Conservation (phyloP, 2,113 vertebrate species). For the Upupa epops region DNA sequence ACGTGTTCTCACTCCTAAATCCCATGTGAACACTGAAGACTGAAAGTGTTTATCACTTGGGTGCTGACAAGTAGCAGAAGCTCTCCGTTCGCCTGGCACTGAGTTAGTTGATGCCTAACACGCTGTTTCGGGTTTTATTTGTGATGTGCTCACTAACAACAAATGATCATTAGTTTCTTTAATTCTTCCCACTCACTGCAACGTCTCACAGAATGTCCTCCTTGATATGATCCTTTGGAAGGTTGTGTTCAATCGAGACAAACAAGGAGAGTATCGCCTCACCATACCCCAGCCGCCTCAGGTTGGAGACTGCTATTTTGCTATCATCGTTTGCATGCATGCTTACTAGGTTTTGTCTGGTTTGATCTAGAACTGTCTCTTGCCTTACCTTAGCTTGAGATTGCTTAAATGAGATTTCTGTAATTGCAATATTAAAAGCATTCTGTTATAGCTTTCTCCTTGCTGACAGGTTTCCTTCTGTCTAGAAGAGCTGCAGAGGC, state of each 20-base stretch:
- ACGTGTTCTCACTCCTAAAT: not conserved
- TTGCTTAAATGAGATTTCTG: not conserved
- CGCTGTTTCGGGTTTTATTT: constrained; percentile 55
- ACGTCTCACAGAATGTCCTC: constrained; percentile 94
- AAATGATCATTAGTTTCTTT: constrained; percentile 79
- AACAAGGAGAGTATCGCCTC: constrained; percentile 89
- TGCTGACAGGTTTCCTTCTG: not conserved
- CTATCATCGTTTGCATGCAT: constrained; percentile 63
- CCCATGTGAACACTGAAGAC: not conserved
- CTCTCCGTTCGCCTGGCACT: not conserved
- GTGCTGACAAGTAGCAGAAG: not conserved
- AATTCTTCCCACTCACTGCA: constrained; percentile 86
- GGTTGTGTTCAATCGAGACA: constrained; percentile 97
- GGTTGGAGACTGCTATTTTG: constrained; percentile 85
- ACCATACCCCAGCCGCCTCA: constrained; percentile 87
- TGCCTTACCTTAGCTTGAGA: constrained; percentile 13
- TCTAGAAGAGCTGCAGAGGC: not conserved
- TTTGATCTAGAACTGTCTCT: not conserved
- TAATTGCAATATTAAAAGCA: not conserved
- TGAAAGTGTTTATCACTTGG: not conserved
- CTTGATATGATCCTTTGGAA: constrained; percentile 99
- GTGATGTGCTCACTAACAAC: constrained; percentile 68
- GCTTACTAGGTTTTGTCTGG: constrained; percentile 41
- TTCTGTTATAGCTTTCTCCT: not conserved
- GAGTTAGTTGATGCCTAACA: not conserved